Evolutionary conservation across 37 sponge, comb jelly and placozoan species (phyloP).

Genomic region (Eunapius fragilis): DNA sequence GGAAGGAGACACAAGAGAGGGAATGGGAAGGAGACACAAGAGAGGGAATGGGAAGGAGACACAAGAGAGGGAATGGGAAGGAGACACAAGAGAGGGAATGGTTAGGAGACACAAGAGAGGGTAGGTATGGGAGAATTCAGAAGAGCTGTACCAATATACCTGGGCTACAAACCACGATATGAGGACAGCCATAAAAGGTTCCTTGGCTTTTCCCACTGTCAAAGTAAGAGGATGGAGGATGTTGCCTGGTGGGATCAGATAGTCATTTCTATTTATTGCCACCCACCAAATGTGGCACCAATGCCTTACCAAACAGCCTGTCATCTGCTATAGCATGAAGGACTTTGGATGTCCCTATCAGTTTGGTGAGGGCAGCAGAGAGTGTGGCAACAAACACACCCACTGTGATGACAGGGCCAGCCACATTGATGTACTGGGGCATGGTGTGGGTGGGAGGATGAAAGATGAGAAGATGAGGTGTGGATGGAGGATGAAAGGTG

Average conservation of each 20-base stretch:
- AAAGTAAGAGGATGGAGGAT: slow-evolving; percentile 71
- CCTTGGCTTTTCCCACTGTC: slow-evolving; percentile 71
- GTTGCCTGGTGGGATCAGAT: slow-evolving; percentile 38
- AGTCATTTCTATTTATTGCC: too few species aligned
- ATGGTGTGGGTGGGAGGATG: too few species aligned
- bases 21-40: not conserved
- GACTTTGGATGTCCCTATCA: slow-evolving; percentile 91
- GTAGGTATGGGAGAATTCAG: not conserved
- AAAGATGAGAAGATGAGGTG: too few species aligned
- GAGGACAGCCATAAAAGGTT: slow-evolving; percentile 87
- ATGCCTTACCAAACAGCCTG: slow-evolving; percentile 83
- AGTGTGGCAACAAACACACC: slow-evolving; percentile 95
- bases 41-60: not conserved
- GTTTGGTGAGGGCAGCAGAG: slow-evolving; percentile 93
- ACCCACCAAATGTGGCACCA: too few species aligned
- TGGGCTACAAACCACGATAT: slow-evolving; percentile 92
- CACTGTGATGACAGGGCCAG: slow-evolving; percentile 73
- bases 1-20: too few species aligned
- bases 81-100: not conserved
- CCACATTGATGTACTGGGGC: slow-evolving; percentile 72
- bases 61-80: not conserved
- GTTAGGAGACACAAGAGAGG: not conserved
- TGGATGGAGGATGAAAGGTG: too few species aligned
- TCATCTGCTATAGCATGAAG: slow-evolving; percentile 90
- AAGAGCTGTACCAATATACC: slow-evolving; percentile 29